Percentiles rank a stretch among this genome's conserved stretches.
phyloP scores from a whole-genome alignment of 2,113 vertebrate species.

The Burhinus oedicnemus region DNA sequence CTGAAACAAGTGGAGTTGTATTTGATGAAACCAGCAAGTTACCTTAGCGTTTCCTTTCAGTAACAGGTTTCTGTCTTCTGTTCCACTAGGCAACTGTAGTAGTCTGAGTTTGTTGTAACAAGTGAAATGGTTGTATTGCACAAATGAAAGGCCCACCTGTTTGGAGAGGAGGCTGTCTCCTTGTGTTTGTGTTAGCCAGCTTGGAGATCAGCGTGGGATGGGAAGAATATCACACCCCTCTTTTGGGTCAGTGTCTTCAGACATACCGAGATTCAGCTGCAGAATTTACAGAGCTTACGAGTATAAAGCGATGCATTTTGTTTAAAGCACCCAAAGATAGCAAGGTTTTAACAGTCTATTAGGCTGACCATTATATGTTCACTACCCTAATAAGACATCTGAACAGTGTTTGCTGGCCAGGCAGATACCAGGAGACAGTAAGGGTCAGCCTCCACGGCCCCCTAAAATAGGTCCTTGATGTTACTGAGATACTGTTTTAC shows the following conservation, averaged over 20 bases:
- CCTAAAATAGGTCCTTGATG: background rate
- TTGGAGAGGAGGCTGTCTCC: background rate
- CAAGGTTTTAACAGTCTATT: background rate
- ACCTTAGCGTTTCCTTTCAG: background rate
- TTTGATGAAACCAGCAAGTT: background rate
- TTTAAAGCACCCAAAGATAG: background rate
- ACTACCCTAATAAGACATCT: background rate
- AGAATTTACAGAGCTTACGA: background rate
- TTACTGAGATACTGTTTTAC: background rate
- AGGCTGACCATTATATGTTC: background rate
- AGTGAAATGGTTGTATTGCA: background rate
- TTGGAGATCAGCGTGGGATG: background rate
- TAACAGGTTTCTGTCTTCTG: background rate
- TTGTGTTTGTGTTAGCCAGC: background rate
- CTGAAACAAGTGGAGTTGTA: background rate
- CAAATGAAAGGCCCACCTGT: background rate
- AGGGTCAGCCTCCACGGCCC: background rate
- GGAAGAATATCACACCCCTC: background rate
- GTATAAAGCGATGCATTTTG: background rate
- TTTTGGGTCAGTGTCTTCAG: background rate
- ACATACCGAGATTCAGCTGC: background rate
- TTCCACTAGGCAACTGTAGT: background rate
- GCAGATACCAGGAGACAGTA: background rate
- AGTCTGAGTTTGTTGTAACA: background rate
- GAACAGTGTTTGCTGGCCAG: background rate